A percentile compares a stretch with the other conserved stretches of the same genome.
Evolutionary conservation across 2,797 vertebrate genomes (phyloP).

Genomic region (Cottoperca gobio): DNA sequence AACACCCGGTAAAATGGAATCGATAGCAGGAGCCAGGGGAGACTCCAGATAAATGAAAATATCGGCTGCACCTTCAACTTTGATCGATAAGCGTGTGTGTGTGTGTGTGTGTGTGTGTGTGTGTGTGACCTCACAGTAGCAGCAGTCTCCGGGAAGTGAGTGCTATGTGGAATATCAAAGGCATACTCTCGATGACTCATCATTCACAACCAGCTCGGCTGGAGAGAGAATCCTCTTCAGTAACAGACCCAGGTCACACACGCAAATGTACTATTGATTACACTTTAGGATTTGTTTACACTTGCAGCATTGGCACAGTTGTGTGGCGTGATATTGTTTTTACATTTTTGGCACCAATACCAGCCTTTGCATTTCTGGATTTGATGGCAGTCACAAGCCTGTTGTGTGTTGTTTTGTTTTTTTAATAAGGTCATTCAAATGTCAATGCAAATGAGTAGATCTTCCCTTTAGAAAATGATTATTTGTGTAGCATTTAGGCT

Average conservation of each 20-base stretch:
- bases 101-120: slow-evolving; percentile 20
- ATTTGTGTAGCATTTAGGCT: slow-evolving; percentile 12
- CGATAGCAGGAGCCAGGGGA: slow-evolving; percentile 67
- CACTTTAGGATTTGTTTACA: slow-evolving; percentile 32
- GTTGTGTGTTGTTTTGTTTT: slow-evolving; percentile 26
- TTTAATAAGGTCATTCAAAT: slow-evolving; percentile 11
- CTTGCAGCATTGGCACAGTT: slow-evolving; percentile 12
- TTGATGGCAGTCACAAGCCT: slow-evolving; percentile 9
- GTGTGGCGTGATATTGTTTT: not conserved
- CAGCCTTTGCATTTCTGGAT: not conserved
- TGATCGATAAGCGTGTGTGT: slow-evolving; percentile 54
- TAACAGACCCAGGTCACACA: slow-evolving; percentile 13
- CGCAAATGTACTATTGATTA: slow-evolving; percentile 19
- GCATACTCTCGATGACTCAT: slow-evolving; percentile 57
- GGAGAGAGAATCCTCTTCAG: slow-evolving; percentile 18
- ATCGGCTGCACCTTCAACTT: slow-evolving; percentile 48
- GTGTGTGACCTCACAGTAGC: slow-evolving; percentile 6
- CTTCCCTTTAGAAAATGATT: not conserved
- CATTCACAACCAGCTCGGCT: slow-evolving; percentile 36
- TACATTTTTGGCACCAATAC: not conserved
- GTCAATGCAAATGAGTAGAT: slow-evolving; percentile 5
- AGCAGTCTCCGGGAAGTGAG: slow-evolving; percentile 40
- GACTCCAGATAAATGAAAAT: slow-evolving; percentile 72
- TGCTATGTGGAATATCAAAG: slow-evolving; percentile 56
- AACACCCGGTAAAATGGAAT: slow-evolving; percentile 69